These are phyloP conservation scores for Coracias cyanogaster DNA, from an alignment of 2,797 vertebrate species.

Conservation along the genomic window DNA sequence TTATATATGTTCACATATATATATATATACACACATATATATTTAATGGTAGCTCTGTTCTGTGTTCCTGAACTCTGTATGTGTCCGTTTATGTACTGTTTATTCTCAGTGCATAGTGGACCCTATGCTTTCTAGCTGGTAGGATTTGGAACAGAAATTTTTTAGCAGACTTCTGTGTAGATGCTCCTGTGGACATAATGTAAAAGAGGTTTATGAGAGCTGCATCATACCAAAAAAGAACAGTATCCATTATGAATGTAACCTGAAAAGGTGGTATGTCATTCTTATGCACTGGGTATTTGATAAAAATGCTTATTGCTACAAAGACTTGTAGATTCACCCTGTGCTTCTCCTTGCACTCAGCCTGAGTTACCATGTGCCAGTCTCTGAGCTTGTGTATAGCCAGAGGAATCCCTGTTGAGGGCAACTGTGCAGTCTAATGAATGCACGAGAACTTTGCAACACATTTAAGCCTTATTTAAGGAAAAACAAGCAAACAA, in stretches of 20 bases:
- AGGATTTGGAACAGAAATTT: not conserved
- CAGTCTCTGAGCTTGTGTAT: not conserved
- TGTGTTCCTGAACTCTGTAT: not conserved
- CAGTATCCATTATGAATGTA: not conserved
- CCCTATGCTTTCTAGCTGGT: not conserved
- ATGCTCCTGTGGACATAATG: accelerated
- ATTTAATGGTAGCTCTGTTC: not conserved
- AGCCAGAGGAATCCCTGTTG: accelerated
- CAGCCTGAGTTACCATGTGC: accelerated
- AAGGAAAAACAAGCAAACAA: not conserved
- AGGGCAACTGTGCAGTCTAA: not conserved
- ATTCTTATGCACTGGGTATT: not conserved
- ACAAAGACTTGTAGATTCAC: not conserved
- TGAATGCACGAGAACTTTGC: not conserved
- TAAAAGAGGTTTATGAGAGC: not conserved
- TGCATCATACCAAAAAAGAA: not conserved
- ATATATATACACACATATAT: not conserved
- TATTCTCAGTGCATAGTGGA: not conserved
- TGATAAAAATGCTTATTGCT: not conserved
- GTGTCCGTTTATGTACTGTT: not conserved
- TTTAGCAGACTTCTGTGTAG: not conserved
- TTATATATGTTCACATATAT: not conserved
- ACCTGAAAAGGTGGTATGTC: not conserved
- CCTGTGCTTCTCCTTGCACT: not conserved
- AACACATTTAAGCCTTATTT: not conserved